A percentile compares a stretch with the other conserved stretches of the same genome.
Conservation (phyloP, 2,113 vertebrate species). For the Cavia porcellus region DNA sequence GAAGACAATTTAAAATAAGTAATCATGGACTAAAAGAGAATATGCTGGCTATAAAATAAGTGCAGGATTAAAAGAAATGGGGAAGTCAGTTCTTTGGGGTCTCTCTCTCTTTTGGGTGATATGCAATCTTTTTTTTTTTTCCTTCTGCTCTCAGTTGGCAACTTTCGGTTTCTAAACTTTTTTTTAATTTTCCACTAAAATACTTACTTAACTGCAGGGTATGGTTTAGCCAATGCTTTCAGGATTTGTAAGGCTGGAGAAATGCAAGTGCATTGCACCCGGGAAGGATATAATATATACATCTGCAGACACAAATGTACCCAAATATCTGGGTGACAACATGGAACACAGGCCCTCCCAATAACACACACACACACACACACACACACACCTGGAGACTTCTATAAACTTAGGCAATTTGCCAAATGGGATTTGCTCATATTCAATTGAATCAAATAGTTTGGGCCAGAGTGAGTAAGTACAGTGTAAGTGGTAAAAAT, state of each 20-base stretch:
- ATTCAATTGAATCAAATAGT: neutral
- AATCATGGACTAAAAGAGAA: neutral
- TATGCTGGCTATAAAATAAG: neutral
- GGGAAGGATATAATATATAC: neutral
- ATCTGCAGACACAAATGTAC: neutral
- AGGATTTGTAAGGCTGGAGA: neutral
- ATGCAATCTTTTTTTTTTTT: slow-evolving; percentile 15
- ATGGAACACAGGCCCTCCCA: neutral
- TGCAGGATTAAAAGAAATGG: slow-evolving; percentile 38
- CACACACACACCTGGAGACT: neutral
- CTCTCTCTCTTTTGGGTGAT: slow-evolving; percentile 6
- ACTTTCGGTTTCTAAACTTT: slow-evolving; percentile 70
- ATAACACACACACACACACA: neutral
- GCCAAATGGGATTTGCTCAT: neutral
- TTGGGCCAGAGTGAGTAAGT: neutral
- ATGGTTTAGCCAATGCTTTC: neutral
- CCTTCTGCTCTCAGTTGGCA: neutral
- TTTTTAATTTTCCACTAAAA: slow-evolving; percentile 78
- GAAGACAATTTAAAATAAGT: slow-evolving; percentile 56
- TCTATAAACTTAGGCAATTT: neutral
- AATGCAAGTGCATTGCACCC: neutral
- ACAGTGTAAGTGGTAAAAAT: neutral
- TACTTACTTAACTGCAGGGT: slow-evolving; percentile 63
- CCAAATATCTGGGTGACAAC: neutral
- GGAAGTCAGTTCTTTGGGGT: neutral